A percentile compares a stretch with the other conserved stretches of the same genome.
phyloP scores from a whole-genome alignment of 2,797 vertebrate species.

The Diglossa cyanea region DNA sequence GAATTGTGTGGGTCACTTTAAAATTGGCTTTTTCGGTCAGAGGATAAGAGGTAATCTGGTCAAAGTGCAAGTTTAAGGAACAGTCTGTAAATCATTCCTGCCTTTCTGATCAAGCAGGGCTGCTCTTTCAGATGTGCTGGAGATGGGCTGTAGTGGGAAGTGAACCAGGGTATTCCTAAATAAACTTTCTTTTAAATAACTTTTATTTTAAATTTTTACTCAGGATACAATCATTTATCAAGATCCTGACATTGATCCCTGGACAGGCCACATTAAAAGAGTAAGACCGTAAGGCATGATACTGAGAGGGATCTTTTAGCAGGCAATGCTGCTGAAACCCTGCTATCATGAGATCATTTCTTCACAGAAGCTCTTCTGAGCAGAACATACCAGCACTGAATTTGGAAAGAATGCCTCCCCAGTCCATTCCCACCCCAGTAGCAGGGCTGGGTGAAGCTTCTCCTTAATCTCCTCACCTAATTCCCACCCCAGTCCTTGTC shows the following conservation, averaged over 20 bases:
- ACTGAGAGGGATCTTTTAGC: background rate
- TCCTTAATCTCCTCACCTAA: background rate
- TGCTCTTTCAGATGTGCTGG: background rate
- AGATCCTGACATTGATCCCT: background rate
- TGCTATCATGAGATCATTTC: background rate
- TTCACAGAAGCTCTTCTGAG: background rate
- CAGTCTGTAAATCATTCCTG: background rate
- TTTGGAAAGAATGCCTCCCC: background rate
- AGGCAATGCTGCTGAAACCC: background rate
- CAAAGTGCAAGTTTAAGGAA: background rate
- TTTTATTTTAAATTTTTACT: background rate
- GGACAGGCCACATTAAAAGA: background rate
- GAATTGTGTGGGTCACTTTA: background rate
- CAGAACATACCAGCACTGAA: background rate
- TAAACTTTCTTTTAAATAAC: background rate
- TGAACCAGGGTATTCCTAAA: background rate
- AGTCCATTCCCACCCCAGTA: background rate
- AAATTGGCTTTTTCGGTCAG: background rate
- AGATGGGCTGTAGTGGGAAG: background rate
- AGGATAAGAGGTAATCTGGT: background rate
- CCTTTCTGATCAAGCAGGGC: background rate
- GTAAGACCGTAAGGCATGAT: accelerated
- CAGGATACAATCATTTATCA: background rate
- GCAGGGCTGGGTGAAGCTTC: background rate
- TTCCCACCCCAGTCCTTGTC: background rate